Evolutionary conservation across 1,140 invertebrate species (phyloP).

Genomic region (Caenorhabditis latens): DNA sequence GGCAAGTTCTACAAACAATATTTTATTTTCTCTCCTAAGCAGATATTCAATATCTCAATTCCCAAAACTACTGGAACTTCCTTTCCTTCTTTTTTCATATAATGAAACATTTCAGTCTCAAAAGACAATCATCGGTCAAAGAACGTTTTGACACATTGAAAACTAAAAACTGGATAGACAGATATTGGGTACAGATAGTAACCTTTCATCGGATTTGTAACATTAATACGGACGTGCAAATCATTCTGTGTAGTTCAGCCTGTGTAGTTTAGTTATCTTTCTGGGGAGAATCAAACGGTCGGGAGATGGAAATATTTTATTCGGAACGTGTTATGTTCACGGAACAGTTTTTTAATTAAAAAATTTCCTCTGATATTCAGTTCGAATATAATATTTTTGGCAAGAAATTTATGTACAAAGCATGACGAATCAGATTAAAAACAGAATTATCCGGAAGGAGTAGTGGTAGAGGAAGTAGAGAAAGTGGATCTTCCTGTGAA

Average conservation of each 20-base stretch:
- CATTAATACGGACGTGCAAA: background rate
- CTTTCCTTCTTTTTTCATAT: too few species aligned
- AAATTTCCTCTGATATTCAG: too few species aligned
- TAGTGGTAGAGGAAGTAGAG: background rate
- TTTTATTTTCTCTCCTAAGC: too few species aligned
- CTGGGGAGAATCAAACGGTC: background rate
- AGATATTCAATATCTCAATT: too few species aligned
- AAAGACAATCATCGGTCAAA: background rate
- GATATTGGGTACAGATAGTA: background rate
- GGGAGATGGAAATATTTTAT: background rate
- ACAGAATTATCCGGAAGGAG: background rate
- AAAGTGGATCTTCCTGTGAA: background rate
- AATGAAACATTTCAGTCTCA: too few species aligned
- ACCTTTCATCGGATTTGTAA: background rate
- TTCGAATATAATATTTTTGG: background rate
- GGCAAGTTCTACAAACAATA: too few species aligned
- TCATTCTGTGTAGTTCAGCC: background rate
- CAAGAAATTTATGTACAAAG: conserved; percentile 36
- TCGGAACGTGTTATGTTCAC: too few species aligned
- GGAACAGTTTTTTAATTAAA: too few species aligned
- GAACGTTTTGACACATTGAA: background rate
- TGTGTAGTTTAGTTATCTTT: background rate
- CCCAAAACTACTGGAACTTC: too few species aligned
- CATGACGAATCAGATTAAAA: background rate
- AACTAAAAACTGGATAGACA: conserved; percentile 6